phyloP scores from a whole-genome alignment of 2,888 invertebrate genomes.

The Nemurella pictetii region DNA sequence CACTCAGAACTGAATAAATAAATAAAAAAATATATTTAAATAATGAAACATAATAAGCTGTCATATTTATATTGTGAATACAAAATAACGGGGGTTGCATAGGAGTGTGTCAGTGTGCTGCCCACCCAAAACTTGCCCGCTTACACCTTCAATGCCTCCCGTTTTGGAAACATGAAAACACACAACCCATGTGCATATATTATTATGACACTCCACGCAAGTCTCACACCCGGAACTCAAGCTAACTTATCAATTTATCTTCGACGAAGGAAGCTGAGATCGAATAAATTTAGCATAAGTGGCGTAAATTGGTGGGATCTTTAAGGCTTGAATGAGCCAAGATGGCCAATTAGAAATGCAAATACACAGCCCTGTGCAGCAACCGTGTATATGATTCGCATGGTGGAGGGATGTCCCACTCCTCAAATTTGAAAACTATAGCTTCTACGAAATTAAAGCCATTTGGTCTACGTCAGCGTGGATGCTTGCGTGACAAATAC shows the following conservation, averaged over 20 bases:
- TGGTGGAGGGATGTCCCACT: no score
- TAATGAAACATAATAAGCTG: background rate
- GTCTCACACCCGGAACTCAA: conserved; percentile 9
- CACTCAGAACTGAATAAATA: no score
- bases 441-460: no score
- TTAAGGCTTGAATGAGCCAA: conserved; percentile 12
- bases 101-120: background rate
- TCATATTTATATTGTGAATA: background rate
- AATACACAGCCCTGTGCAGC: no score
- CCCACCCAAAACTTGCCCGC: background rate
- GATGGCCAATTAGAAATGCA: background rate
- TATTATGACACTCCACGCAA: conserved; percentile 9
- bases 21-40: background rate
- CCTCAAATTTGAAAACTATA: no score
- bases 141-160: background rate
- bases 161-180: conserved; percentile 10
- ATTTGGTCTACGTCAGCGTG: background rate
- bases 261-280: conserved; percentile 7
- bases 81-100: background rate
- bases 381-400: no score
- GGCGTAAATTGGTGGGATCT: background rate
- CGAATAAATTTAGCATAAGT: conserved; percentile 9
- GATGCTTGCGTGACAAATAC: background rate
- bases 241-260: conserved; percentile 6
- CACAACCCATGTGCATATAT: no score